These are phyloP conservation scores for Rhinopomastus cyanomelas DNA, from an alignment of 2,113 vertebrate species.

Conservation along the genomic window DNA sequence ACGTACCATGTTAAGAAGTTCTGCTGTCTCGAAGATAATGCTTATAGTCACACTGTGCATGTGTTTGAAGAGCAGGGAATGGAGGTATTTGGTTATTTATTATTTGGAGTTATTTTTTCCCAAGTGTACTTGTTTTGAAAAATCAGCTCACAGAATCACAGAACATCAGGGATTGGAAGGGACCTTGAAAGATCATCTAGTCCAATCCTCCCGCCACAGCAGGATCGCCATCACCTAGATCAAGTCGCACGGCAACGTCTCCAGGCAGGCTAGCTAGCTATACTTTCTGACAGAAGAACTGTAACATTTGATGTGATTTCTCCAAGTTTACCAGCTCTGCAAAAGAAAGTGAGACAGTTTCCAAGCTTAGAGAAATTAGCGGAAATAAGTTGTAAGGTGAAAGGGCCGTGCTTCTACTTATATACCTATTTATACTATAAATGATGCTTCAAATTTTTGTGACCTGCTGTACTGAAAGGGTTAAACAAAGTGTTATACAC, in stretches of 20 bases:
- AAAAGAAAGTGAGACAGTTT: not conserved
- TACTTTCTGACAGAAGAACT: not conserved
- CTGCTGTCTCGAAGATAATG: not conserved
- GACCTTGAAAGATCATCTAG: too few species aligned
- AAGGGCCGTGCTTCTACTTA: not conserved
- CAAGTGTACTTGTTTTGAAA: not conserved
- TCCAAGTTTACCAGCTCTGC: not conserved
- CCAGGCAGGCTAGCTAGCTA: too few species aligned
- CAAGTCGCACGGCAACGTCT: too few species aligned
- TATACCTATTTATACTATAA: not conserved
- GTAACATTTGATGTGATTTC: not conserved
- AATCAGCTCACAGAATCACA: too few species aligned
- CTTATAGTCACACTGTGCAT: not conserved
- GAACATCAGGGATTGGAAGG: too few species aligned
- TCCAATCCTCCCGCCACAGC: too few species aligned
- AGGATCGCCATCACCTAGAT: too few species aligned
- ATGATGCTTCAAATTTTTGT: not conserved
- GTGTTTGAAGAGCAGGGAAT: not conserved
- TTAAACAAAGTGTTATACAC: conserved; percentile 58
- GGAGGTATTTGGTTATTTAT: too few species aligned
- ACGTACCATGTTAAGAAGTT: not conserved
- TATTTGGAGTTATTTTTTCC: not conserved
- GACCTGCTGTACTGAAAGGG: conserved; percentile 45
- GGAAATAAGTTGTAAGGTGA: conserved; percentile 6
- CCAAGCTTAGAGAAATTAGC: not conserved